A percentile compares a stretch with the other conserved stretches of the same genome.
Conservation (phyloP, 2,797 vertebrate genomes). For the Helostoma temminkii region DNA sequence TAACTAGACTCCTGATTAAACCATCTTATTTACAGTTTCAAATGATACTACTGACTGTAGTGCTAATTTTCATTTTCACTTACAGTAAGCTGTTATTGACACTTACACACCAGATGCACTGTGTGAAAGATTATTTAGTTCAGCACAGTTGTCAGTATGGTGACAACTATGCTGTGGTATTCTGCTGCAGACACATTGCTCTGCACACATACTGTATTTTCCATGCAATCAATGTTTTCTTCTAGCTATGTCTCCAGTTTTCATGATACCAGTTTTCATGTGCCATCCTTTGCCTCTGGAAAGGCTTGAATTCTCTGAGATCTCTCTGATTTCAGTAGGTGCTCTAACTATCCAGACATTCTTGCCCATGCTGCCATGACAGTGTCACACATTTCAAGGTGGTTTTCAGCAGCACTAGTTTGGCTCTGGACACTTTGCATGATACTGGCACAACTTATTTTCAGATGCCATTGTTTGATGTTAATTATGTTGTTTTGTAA, state of each 20-base stretch:
- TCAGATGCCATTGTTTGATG: constrained; percentile 3
- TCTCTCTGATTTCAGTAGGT: neutral
- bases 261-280: neutral
- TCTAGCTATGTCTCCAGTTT: neutral
- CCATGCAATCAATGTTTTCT: constrained; percentile 1
- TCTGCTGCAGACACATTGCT: neutral
- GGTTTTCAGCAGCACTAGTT: constrained; percentile 29
- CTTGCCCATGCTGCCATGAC: constrained; percentile 2
- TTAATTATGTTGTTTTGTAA: constrained; percentile 11
- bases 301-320: neutral
- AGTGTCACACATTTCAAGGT: constrained; percentile 1
- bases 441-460: constrained; percentile 20
- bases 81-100: neutral
- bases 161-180: neutral
- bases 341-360: constrained; percentile 5
- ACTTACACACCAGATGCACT: neutral
- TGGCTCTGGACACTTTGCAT: constrained; percentile 28
- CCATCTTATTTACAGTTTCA: constrained; percentile 6
- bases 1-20: neutral
- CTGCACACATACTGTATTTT: neutral
- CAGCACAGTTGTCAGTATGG: neutral
- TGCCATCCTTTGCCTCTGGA: neutral
- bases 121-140: constrained; percentile 13
- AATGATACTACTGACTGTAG: neutral
- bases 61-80: neutral